These are phyloP conservation scores for Phyto melanocephala DNA, from an alignment of 2,888 invertebrate species.

Conservation along the genomic window DNA sequence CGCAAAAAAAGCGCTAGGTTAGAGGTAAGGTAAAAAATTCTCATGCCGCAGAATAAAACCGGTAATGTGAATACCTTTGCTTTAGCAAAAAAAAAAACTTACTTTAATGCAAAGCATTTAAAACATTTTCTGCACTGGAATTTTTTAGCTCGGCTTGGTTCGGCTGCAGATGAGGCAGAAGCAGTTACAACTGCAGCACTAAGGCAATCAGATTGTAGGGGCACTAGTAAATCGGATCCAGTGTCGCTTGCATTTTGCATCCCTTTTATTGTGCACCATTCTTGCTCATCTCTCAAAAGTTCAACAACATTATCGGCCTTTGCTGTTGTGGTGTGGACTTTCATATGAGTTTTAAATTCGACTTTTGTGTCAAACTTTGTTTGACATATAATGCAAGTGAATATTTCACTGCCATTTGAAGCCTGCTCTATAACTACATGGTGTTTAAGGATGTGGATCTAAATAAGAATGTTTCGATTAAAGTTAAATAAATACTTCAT, in stretches of 20 bases:
- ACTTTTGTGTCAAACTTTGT: conserved; percentile 69
- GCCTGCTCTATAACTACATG: conserved; percentile 65
- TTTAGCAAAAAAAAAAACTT: too few relatives aligned
- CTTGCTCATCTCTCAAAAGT: conserved; percentile 14
- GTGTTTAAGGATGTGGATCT: conserved; percentile 71
- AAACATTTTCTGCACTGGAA: conserved; percentile 73
- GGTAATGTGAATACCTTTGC: too few relatives aligned
- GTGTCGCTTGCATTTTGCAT: not conserved
- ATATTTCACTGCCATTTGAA: conserved; percentile 52
- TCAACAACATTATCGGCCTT: conserved; percentile 27
- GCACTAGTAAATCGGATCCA: not conserved
- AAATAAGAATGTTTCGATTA: conserved; percentile 5
- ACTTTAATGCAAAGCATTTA: conserved; percentile 74
- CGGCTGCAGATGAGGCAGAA: conserved; percentile 63
- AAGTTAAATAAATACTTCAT: not conserved
- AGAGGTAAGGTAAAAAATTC: too few relatives aligned
- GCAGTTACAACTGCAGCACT: conserved; percentile 65
- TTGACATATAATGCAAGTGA: conserved; percentile 71
- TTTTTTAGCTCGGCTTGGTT: conserved; percentile 68
- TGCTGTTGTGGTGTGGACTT: conserved; percentile 67
- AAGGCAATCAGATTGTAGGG: conserved; percentile 42
- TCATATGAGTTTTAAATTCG: conserved; percentile 70
- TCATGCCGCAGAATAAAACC: too few relatives aligned
- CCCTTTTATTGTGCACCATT: not conserved
- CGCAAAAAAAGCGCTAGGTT: too few relatives aligned